Percentiles rank a stretch among this genome's conserved stretches.
phyloP scores from a whole-genome alignment of 2,113 vertebrate species.

The Myocastor coypus region DNA sequence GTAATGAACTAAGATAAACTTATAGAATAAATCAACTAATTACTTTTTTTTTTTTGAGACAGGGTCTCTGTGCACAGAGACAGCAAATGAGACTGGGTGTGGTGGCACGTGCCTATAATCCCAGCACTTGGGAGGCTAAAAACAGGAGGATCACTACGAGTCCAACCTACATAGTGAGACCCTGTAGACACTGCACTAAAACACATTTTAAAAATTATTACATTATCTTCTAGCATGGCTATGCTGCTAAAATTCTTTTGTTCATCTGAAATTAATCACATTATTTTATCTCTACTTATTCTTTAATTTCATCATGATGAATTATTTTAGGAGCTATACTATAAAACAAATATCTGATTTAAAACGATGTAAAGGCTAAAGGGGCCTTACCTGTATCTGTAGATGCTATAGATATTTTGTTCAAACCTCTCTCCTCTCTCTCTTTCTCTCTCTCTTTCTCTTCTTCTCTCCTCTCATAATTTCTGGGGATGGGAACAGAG shows the following conservation, averaged over 20 bases:
- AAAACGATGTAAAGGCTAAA: background rate
- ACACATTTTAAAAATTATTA: background rate
- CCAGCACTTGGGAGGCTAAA: too few relatives aligned
- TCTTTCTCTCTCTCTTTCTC: too few relatives aligned
- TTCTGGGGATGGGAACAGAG: background rate
- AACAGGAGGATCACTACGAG: too few relatives aligned
- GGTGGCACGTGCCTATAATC: too few relatives aligned
- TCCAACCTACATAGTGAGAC: too few relatives aligned
- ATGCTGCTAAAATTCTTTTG: background rate
- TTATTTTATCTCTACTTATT: background rate
- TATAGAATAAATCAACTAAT: background rate
- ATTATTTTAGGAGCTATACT: background rate
- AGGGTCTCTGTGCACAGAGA: too few relatives aligned
- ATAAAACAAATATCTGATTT: background rate
- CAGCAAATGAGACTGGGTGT: too few relatives aligned
- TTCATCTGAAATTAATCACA: background rate
- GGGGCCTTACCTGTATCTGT: background rate
- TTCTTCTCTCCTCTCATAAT: too few relatives aligned
- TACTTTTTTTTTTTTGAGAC: background rate
- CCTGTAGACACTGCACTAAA: too few relatives aligned
- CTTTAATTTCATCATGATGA: background rate
- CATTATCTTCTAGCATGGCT: background rate
- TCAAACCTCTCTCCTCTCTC: background rate
- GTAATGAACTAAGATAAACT: background rate
- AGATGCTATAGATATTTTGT: background rate